These are phyloP conservation scores for Crotalus helleri DNA, from an alignment of 2,113 vertebrate species.

Conservation along the genomic window DNA sequence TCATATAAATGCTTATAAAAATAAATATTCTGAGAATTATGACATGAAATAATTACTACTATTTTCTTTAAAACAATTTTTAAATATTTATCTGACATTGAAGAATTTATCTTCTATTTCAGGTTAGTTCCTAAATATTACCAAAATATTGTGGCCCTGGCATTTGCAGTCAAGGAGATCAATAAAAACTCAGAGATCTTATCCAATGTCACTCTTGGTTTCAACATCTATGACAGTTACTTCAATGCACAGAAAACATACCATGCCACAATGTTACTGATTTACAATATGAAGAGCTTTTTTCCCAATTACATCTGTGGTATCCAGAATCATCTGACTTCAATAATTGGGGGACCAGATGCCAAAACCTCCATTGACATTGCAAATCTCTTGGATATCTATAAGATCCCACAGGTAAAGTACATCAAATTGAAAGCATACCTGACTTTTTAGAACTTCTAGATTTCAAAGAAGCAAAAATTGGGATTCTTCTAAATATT, in stretches of 20 bases:
- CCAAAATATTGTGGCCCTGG: background rate
- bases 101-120: background rate
- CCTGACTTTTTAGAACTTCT: background rate
- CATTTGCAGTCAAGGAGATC: background rate
- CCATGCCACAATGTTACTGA: background rate
- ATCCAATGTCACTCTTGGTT: background rate
- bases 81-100: background rate
- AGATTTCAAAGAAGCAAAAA: too few relatives aligned
- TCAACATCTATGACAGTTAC: background rate
- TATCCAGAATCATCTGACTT: background rate
- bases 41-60: background rate
- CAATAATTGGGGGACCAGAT: background rate
- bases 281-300: background rate
- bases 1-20: background rate
- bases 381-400: background rate
- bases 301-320: background rate
- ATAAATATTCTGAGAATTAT: background rate
- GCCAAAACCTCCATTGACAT: background rate
- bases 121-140: background rate
- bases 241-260: background rate
- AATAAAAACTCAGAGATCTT: background rate
- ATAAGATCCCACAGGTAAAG: background rate
- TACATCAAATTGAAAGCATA: too few relatives aligned
- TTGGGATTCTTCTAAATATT: background rate
- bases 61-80: background rate